Percentiles rank a stretch among this genome's conserved stretches.
These are phyloP conservation scores for Cataglyphis altisquamis DNA, from an alignment of 2,888 invertebrate species.

Conservation along the genomic window DNA sequence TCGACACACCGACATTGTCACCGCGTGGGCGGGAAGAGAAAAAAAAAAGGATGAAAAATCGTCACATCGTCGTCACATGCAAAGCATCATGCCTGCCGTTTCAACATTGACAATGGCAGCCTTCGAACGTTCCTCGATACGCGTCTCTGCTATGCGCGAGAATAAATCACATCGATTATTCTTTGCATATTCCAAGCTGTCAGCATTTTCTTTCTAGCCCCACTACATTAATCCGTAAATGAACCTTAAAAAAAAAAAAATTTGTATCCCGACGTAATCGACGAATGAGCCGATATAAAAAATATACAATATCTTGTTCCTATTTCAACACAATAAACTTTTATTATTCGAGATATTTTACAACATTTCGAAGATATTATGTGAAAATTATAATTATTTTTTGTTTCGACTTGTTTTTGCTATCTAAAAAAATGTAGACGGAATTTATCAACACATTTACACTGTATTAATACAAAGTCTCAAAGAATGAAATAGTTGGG, in stretches of 20 bases:
- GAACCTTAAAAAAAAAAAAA: neutral
- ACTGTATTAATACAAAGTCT: neutral
- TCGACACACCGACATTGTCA: constrained; percentile 49
- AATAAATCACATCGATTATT: constrained; percentile 55
- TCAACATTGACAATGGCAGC: constrained; percentile 53
- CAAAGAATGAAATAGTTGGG: neutral
- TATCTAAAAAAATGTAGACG: neutral
- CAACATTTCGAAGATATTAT: neutral
- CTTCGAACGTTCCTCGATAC: constrained; percentile 42
- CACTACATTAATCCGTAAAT: neutral
- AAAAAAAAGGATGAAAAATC: constrained; percentile 40
- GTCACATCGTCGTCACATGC: constrained; percentile 39
- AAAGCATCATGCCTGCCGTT: constrained; percentile 51
- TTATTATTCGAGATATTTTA: constrained; percentile 7
- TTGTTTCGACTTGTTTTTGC: neutral
- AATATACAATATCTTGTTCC: neutral
- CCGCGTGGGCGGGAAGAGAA: constrained; percentile 25
- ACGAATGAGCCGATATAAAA: neutral
- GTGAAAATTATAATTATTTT: neutral
- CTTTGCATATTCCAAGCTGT: constrained; percentile 22
- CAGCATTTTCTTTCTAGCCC: neutral
- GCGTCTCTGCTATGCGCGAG: constrained; percentile 44
- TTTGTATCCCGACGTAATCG: neutral
- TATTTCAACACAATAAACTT: neutral
- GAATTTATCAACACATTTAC: neutral